Evolutionary conservation across 2,113 vertebrate genomes (phyloP).

Genomic region (Trematocara variabile): DNA sequence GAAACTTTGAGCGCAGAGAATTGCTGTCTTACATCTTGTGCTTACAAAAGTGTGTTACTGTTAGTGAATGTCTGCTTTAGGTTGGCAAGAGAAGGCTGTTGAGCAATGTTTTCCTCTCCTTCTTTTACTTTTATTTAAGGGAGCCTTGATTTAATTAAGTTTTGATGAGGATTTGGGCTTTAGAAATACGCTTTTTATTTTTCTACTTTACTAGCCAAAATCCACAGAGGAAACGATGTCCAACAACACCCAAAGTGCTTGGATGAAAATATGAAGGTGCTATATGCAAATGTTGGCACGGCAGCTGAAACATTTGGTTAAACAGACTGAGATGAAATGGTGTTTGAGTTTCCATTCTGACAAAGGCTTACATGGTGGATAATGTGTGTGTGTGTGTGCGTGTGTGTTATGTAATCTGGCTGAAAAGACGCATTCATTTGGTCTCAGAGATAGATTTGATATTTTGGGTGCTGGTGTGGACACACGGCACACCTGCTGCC

Average conservation of each 20-base stretch:
- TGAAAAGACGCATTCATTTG: neutral
- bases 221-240: neutral
- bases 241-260: neutral
- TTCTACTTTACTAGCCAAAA: neutral
- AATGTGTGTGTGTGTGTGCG: neutral
- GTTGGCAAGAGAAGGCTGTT: conserved; percentile 46
- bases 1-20: neutral
- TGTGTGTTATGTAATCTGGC: conserved; percentile 8
- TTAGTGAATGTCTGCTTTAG: conserved; percentile 8
- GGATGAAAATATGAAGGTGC: neutral
- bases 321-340: neutral
- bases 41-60: neutral
- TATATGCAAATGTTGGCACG: neutral
- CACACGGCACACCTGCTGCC: conserved; percentile 17
- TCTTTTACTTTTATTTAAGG: neutral
- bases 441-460: conserved; percentile 1
- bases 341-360: conserved; percentile 7
- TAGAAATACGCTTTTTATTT: neutral
- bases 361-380: neutral
- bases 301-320: conserved; percentile 1
- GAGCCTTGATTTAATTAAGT: conserved; percentile 43
- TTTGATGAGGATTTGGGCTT: conserved; percentile 1
- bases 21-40: neutral
- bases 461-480: conserved; percentile 3
- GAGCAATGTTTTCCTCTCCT: neutral